Percentiles rank a stretch among this genome's conserved stretches.
These are phyloP conservation scores for Conistra vaccinii DNA, from an alignment of 2,888 invertebrate species.

Conservation along the genomic window DNA sequence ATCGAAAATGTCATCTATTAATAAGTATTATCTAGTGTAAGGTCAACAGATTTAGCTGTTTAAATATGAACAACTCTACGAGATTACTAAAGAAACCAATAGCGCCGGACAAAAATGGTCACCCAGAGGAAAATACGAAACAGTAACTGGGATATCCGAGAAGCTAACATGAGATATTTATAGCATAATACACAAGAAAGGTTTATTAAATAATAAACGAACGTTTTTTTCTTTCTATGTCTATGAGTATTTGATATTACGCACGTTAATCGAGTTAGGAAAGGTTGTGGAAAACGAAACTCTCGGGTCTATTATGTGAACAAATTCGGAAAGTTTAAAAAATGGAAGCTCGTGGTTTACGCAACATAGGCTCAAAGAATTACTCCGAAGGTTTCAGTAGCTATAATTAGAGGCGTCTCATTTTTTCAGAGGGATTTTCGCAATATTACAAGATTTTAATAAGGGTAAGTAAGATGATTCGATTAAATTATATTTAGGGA, in stretches of 20 bases:
- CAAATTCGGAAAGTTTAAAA: conserved; percentile 6
- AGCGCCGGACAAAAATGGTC: conserved; percentile 21
- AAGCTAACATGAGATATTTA: conserved; percentile 21
- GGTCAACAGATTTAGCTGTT: conserved; percentile 46
- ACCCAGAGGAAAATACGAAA: conserved; percentile 3
- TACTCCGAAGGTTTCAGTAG: conserved; percentile 17
- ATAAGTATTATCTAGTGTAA: conserved; percentile 50
- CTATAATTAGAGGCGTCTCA: conserved; percentile 12
- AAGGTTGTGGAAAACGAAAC: not conserved
- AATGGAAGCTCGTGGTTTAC: conserved; percentile 5
- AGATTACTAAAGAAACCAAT: conserved; percentile 39
- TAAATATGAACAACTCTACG: conserved; percentile 9
- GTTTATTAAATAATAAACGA: not conserved
- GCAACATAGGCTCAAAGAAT: conserved; percentile 4
- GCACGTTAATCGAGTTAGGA: not conserved
- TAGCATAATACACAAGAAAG: conserved; percentile 1
- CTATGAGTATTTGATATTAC: not conserved
- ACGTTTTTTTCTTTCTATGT: not conserved
- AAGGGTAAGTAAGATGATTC: not conserved
- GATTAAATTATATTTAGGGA: not conserved
- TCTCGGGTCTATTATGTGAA: not conserved
- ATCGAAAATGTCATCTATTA: conserved; percentile 52
- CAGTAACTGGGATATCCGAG: not conserved
- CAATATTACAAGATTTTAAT: not conserved
- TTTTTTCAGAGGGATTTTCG: not conserved